Base-by-base conservation (phyloP, 2,797 vertebrate species). In the Poliocrania exsul region DNA sequence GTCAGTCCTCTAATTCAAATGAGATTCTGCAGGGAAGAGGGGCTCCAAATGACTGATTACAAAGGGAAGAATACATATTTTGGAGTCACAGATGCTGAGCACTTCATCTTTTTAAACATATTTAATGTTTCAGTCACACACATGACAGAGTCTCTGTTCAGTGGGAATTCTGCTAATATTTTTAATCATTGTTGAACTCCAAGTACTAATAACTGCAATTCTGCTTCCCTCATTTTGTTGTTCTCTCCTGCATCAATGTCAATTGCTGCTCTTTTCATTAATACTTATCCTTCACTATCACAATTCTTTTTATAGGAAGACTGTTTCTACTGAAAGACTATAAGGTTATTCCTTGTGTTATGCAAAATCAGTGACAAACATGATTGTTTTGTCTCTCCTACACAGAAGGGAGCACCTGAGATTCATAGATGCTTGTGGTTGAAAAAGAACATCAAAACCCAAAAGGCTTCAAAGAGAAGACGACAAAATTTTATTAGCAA, bases 371-470 rank as follows among this genome's bases (percentile, higher is more conserved):
- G 6, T 40, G 19, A 58, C 4, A 77, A 71, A 50, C 0, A 0
- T 33, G 7, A 67, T 37, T 49, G 7, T 14, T 0, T 0, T 13
- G 17, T 61, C 40, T 13, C 10, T 33, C 17, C 15, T 35, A 42
- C 18, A 42, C 46, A 28, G 12, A 61, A 51, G 24, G 28, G 3
- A 80, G 6, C 3, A 47, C 11, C 3, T 21, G 58, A 54, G 10
- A 23, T 40, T 67, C 20, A 24, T 12, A 67, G 8, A 5, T 54
- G 7, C 2, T 13, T 1, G 0, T 11, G 7, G 25, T 16, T 2
- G 0, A 61, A 40, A 60, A 35, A 54, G 11, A 67, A 5, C 21
- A 54, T 3, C 0, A 1, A 35, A 54, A n/a, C 10, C 7, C 2
- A 11, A 31, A 74, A 35, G 3, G 4, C 4, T 47, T 11, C 13